A percentile compares a stretch with the other conserved stretches of the same genome.
Conservation (phyloP, 2,797 vertebrate species). For the Nyctalus aviator region DNA sequence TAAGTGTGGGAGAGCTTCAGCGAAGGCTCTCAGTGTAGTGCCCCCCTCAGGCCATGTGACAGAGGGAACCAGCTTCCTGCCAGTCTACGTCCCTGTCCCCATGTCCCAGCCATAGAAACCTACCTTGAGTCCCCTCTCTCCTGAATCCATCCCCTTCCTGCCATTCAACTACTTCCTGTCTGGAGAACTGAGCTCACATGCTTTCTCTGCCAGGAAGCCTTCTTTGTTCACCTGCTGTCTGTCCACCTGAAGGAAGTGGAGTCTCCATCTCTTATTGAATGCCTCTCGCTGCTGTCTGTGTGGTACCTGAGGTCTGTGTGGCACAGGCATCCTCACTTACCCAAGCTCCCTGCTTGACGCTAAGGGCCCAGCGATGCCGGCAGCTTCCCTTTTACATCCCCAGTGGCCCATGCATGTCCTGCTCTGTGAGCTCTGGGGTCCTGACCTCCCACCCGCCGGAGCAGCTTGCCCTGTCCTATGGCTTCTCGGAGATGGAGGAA, state of each 20-base stretch:
- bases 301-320: neutral
- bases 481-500: neutral
- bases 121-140: slow-evolving; percentile 17
- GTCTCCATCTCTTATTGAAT: neutral
- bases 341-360: neutral
- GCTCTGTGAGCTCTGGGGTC: neutral
- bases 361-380: neutral
- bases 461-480: neutral
- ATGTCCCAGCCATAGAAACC: neutral
- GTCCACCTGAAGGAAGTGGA: neutral
- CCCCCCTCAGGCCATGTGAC: neutral
- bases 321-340: neutral
- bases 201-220: slow-evolving; percentile 50
- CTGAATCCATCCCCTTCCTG: slow-evolving; percentile 61
- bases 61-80: neutral
- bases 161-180: slow-evolving; percentile 65
- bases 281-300: neutral
- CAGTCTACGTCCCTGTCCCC: neutral
- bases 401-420: neutral
- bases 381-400: neutral
- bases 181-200: slow-evolving; percentile 46
- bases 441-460: neutral
- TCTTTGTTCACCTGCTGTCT: neutral
- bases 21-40: neutral
- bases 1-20: neutral